Percentiles rank a stretch among this genome's conserved stretches.
These are phyloP conservation scores for Siniperca scherzeri DNA, from an alignment of 2,797 vertebrate species.

Conservation along the genomic window DNA sequence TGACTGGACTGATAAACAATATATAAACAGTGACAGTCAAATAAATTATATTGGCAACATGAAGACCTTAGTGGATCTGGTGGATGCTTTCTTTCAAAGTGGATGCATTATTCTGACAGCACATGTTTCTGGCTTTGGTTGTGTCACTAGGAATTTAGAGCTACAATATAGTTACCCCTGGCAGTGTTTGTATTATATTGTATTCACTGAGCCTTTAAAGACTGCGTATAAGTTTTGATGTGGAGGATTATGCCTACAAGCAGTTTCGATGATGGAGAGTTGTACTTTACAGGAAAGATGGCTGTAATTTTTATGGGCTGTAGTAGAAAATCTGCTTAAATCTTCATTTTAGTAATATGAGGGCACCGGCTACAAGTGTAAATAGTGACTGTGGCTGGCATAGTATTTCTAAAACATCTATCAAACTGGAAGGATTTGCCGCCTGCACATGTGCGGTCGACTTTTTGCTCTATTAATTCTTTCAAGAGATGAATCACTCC, in stretches of 20 bases:
- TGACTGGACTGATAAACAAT: background rate
- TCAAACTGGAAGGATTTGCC: conserved; percentile 28
- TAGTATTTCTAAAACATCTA: conserved; percentile 32
- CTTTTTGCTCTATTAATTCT: conserved; percentile 23
- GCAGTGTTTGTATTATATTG: conserved; percentile 25
- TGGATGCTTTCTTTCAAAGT: conserved; percentile 20
- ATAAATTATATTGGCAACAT: conserved; percentile 1
- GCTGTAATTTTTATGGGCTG: conserved; percentile 27
- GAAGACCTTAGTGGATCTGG: conserved; percentile 15
- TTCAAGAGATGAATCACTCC: conserved; percentile 52
- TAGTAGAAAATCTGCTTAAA: conserved; percentile 33
- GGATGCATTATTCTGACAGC: conserved; percentile 14
- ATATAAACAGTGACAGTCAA: conserved; percentile 14
- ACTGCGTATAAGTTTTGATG: conserved; percentile 33
- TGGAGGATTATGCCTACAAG: conserved; percentile 42
- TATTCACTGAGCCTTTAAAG: conserved; percentile 48
- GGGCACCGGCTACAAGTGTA: conserved; percentile 2
- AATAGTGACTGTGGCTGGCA: conserved; percentile 19
- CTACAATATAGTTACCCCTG: conserved; percentile 33
- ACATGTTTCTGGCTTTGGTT: conserved; percentile 41
- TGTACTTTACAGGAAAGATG: conserved; percentile 21
- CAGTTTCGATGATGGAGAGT: conserved; percentile 27
- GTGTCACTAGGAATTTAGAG: conserved; percentile 44
- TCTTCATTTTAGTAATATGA: conserved; percentile 26
- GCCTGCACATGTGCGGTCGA: conserved; percentile 21